Percentiles rank a stretch among this genome's conserved stretches.
Conservation (phyloP, 2,113 vertebrate genomes). For the Cephalopterus ornatus region DNA sequence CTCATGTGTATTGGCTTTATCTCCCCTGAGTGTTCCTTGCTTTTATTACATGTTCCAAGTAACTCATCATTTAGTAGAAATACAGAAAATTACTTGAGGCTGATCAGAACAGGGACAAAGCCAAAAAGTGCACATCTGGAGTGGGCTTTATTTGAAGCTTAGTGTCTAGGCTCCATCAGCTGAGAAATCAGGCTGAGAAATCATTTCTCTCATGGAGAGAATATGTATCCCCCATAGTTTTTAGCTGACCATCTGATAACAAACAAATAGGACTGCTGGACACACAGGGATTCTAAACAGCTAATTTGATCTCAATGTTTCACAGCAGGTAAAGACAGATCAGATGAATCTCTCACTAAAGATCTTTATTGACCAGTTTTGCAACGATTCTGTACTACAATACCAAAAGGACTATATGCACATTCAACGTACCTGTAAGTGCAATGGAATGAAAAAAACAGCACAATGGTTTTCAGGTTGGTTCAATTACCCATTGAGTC, state of each 20-base stretch:
- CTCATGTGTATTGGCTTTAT: background rate
- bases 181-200: background rate
- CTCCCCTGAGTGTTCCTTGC: background rate
- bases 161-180: background rate
- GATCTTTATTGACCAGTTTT: background rate
- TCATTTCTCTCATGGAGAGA: background rate
- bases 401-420: background rate
- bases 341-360: background rate
- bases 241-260: background rate
- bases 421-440: background rate
- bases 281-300: background rate
- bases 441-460: background rate
- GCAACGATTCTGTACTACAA: background rate
- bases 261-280: background rate
- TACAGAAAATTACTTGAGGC: background rate
- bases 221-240: background rate
- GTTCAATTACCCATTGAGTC: background rate
- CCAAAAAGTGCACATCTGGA: background rate
- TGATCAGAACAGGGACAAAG: background rate
- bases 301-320: background rate
- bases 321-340: background rate
- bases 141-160: background rate
- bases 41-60: background rate
- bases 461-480: background rate
- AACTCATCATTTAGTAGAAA: background rate